Evolutionary conservation across 2,113 vertebrate species (phyloP).

Genomic region (Antechinus flavipes): DNA sequence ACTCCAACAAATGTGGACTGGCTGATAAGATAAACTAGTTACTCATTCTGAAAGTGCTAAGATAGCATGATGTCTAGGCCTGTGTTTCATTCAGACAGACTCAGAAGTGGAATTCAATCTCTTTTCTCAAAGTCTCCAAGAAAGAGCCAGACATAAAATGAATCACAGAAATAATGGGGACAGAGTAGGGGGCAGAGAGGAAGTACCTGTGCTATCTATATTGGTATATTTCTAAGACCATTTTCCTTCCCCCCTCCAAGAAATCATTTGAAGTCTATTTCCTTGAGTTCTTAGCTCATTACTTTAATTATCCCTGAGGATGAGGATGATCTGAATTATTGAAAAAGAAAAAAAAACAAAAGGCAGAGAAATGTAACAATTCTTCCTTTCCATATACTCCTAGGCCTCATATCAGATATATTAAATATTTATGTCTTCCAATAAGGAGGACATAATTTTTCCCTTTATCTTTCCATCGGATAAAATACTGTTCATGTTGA

Average conservation of each 20-base stretch:
- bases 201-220: not conserved
- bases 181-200: not conserved
- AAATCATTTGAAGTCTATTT: not conserved
- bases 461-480: not conserved
- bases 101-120: slow-evolving; percentile 30
- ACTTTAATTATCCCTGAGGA: not conserved
- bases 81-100: not conserved
- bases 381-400: not conserved
- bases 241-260: not conserved
- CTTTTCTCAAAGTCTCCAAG: slow-evolving; percentile 50
- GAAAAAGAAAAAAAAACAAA: not conserved
- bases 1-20: rapidly evolving
- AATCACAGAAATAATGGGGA: not conserved
- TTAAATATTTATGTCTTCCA: not conserved
- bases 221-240: not conserved
- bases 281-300: not conserved
- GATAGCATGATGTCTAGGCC: not conserved
- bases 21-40: not conserved
- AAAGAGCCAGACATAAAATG: not conserved
- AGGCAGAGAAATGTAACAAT: not conserved
- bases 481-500: not conserved
- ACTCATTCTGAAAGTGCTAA: rapidly evolving
- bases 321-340: not conserved
- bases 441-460: not conserved
- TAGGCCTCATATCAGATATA: not conserved